Evolutionary conservation across 2,797 vertebrate genomes (phyloP).

Genomic region (Eulemur coronatus): DNA sequence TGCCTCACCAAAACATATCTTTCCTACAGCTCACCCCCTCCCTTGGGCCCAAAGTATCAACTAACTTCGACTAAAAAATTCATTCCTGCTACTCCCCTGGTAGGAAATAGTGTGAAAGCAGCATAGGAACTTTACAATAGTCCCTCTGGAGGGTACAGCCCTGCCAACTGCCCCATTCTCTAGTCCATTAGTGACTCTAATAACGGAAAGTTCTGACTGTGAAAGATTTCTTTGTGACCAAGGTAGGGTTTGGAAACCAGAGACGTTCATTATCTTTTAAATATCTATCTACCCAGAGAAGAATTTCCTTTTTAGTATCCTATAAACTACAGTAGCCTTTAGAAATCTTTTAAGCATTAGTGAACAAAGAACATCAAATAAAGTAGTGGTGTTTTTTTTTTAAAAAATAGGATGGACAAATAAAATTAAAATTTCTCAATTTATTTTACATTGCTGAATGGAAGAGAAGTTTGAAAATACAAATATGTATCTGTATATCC

Average conservation of each 20-base stretch:
- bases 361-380: neutral
- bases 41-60: neutral
- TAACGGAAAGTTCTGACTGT: neutral
- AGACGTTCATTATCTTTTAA: neutral
- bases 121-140: neutral
- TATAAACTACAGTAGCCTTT: neutral
- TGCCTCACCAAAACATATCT: neutral
- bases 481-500: neutral
- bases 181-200: neutral
- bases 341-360: neutral
- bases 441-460: neutral
- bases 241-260: neutral
- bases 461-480: conserved; percentile 15
- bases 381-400: neutral
- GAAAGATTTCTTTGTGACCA: neutral
- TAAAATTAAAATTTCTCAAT: neutral
- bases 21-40: neutral
- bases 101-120: conserved; percentile 7
- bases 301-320: neutral
- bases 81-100: conserved; percentile 2
- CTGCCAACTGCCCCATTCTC: neutral
- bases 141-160: neutral
- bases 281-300: neutral
- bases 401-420: neutral
- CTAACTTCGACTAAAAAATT: conserved; percentile 57